Evolutionary conservation across 30 jellyfish, hydroid and myxozoan species (phyloP).

Genomic region (Clytia hemisphaerica): DNA sequence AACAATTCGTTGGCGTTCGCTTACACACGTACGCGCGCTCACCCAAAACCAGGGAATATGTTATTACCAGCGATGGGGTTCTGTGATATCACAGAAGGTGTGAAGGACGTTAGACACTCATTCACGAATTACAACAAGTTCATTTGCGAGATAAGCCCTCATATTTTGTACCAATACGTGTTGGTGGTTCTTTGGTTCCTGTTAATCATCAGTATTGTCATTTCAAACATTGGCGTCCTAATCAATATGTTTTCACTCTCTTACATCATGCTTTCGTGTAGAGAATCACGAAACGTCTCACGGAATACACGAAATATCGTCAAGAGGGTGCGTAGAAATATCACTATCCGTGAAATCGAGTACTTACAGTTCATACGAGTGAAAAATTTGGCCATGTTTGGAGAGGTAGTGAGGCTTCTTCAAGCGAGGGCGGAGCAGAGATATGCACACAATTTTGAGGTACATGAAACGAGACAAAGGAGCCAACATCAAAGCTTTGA

Average conservation of each 20-base stretch:
- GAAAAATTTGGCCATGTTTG: conserved; percentile 12
- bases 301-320: not conserved
- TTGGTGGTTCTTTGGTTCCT: conserved; percentile 29
- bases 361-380: not conserved
- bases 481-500: no score
- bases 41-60: conserved; percentile 29
- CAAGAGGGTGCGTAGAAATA: not conserved
- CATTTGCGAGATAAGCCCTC: conserved; percentile 30
- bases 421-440: no score
- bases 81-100: conserved; percentile 23
- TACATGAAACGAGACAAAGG: no score
- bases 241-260: not conserved
- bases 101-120: not conserved
- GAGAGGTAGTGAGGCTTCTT: conserved; percentile 20
- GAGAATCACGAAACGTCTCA: not conserved
- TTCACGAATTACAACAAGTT: conserved; percentile 1
- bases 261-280: not conserved
- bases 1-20: conserved; percentile 3
- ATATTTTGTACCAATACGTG: conserved; percentile 21
- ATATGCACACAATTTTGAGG: no score
- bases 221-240: conserved; percentile 3
- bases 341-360: conserved; percentile 21
- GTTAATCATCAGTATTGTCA: not conserved
- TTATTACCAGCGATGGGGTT: conserved; percentile 28
- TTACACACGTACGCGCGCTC: not conserved